These are phyloP conservation scores for Dysidea cf. avara DNA, from an alignment of 37 sponge, comb jelly and placozoan genomes.

Conservation along the genomic window DNA sequence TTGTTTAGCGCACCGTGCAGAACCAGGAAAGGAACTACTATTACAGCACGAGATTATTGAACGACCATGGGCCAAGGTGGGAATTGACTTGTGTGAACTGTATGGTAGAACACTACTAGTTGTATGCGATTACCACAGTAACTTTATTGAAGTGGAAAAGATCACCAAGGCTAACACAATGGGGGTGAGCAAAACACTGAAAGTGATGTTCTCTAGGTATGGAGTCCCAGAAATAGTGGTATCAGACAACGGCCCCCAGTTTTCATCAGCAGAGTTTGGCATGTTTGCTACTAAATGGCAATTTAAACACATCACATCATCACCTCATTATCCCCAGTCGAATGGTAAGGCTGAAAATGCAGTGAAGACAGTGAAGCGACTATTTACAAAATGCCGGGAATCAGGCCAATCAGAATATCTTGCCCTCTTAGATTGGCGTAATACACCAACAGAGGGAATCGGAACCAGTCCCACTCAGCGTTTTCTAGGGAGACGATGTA, in stretches of 20 bases:
- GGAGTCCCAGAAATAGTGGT: slow-evolving; percentile 19
- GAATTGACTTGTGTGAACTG: too few species aligned
- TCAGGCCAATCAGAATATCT: too few species aligned
- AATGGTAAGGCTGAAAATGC: slow-evolving; percentile 66
- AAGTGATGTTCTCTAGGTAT: too few species aligned
- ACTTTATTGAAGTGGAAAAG: not conserved
- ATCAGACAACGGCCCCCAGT: too few species aligned
- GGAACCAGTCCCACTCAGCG: slow-evolving; percentile 55
- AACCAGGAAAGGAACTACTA: slow-evolving; percentile 15
- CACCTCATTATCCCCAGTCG: slow-evolving; percentile 41
- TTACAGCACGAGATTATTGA: slow-evolving; percentile 18
- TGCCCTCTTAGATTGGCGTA: too few species aligned
- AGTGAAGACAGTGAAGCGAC: too few species aligned
- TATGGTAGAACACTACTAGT: not conserved
- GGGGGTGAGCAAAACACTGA: slow-evolving; percentile 1
- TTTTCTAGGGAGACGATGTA: slow-evolving; percentile 37
- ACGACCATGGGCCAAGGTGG: slow-evolving; percentile 24
- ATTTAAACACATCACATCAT: slow-evolving; percentile 17
- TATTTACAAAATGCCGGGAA: slow-evolving; percentile 36
- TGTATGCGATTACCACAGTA: not conserved
- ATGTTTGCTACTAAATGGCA: slow-evolving; percentile 32
- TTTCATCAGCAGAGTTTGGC: too few species aligned
- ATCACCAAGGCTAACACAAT: not conserved
- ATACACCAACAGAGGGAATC: slow-evolving; percentile 49
- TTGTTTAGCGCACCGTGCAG: slow-evolving; percentile 6